phyloP scores from a whole-genome alignment of 2,113 vertebrate genomes.

The Anhinga anhinga region DNA sequence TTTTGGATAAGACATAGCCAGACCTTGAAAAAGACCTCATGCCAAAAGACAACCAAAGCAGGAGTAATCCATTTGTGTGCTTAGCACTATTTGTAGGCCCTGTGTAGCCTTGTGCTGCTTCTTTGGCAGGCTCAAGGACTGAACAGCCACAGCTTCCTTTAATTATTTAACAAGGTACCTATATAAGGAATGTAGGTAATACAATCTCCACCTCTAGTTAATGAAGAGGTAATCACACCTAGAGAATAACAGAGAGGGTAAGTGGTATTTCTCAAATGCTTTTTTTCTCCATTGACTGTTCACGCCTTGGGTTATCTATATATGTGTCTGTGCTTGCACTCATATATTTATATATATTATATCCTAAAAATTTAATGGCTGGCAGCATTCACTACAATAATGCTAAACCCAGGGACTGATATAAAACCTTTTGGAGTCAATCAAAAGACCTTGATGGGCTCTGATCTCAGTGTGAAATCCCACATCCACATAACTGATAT shows the following conservation, averaged over 20 bases:
- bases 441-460: background rate
- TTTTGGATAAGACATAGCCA: background rate
- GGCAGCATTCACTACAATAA: background rate
- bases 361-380: background rate
- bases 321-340: rapidly evolving
- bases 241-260: background rate
- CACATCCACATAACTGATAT: background rate
- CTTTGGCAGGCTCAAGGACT: background rate
- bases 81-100: background rate
- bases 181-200: background rate
- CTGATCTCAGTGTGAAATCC: background rate
- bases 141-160: background rate
- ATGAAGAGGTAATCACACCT: background rate
- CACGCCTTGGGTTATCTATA: background rate
- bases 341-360: background rate
- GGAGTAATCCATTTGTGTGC: rapidly evolving
- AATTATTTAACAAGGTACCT: background rate
- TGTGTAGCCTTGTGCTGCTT: background rate
- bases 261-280: background rate
- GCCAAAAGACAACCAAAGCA: background rate
- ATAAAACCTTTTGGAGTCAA: background rate
- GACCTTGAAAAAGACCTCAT: background rate
- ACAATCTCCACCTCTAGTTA: background rate
- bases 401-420: background rate
- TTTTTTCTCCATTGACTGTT: background rate